Percentiles rank a stretch among this genome's conserved stretches.
These are phyloP conservation scores for Sitophilus oryzae DNA, from an alignment of 1,140 invertebrate genomes.

Conservation along the genomic window DNA sequence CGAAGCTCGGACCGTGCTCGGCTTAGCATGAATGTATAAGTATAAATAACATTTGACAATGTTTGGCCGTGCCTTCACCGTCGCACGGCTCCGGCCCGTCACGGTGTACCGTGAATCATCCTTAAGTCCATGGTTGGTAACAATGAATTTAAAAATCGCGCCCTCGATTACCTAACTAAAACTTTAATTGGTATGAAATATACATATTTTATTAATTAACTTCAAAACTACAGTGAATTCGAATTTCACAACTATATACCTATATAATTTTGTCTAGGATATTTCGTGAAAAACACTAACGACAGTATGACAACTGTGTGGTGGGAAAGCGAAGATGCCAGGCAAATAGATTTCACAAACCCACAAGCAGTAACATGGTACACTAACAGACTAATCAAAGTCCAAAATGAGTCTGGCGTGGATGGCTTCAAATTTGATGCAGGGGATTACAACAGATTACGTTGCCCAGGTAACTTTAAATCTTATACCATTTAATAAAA, in stretches of 20 bases:
- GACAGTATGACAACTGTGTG: slow-evolving; percentile 60
- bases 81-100: no score
- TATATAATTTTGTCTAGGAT: slow-evolving; percentile 35
- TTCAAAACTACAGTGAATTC: no score
- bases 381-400: slow-evolving; percentile 50
- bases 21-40: no score
- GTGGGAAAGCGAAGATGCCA: slow-evolving; percentile 73
- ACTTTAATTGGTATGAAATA: no score
- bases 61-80: no score
- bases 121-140: no score
- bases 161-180: no score
- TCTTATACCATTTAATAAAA: not conserved
- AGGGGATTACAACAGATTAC: slow-evolving; percentile 68
- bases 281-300: slow-evolving; percentile 53
- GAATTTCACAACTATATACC: not conserved
- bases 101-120: no score
- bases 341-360: slow-evolving; percentile 76
- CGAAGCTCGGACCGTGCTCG: no score
- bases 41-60: no score
- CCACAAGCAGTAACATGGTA: slow-evolving; percentile 69
- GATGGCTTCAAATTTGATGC: slow-evolving; percentile 92
- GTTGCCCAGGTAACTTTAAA: slow-evolving; percentile 14
- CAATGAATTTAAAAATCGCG: no score
- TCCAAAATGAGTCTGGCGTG: slow-evolving; percentile 61
- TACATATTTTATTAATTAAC: no score